phyloP scores from a whole-genome alignment of 2,888 invertebrate genomes.

The Furcula furcula region DNA sequence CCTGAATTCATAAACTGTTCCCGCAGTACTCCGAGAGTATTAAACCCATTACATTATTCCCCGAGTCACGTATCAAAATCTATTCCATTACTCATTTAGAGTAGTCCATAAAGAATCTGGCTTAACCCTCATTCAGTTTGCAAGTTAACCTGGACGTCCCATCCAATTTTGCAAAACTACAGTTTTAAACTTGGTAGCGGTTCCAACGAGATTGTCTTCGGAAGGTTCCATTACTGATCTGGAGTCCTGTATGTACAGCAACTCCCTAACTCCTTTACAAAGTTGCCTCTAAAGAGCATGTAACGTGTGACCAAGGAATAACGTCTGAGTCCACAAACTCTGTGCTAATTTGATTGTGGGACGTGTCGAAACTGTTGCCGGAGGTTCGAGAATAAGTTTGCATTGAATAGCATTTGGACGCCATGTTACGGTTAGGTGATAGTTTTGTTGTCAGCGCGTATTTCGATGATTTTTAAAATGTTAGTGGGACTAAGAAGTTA shows the following conservation, averaged over 20 bases:
- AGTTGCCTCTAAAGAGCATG: constrained; percentile 45
- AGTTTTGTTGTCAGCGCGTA: neutral
- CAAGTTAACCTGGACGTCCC: neutral
- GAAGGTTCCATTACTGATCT: constrained; percentile 2
- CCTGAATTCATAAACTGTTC: neutral
- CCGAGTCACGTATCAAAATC: constrained; percentile 2
- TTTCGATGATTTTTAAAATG: too few species aligned
- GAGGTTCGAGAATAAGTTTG: constrained; percentile 17
- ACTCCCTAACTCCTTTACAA: constrained; percentile 48
- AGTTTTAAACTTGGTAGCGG: constrained; percentile 1
- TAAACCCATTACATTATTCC: neutral
- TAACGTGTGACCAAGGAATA: constrained; percentile 44
- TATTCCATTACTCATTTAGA: constrained; percentile 1
- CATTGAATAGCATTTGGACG: neutral
- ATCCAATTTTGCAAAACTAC: constrained; percentile 2
- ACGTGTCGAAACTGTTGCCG: constrained; percentile 14
- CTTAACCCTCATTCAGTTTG: neutral
- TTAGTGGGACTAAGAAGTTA: too few species aligned
- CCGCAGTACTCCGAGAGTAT: constrained; percentile 1
- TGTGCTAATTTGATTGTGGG: constrained; percentile 24
- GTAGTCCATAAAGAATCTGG: constrained; percentile 1
- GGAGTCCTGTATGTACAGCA: constrained; percentile 17
- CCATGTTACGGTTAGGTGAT: neutral
- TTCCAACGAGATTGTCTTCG: constrained; percentile 4
- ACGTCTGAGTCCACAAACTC: constrained; percentile 32